Evolutionary conservation across 2,113 vertebrate species (phyloP), one percentile per base, ranked within the genome.

Genomic region (Alaudala cheleensis): DNA sequence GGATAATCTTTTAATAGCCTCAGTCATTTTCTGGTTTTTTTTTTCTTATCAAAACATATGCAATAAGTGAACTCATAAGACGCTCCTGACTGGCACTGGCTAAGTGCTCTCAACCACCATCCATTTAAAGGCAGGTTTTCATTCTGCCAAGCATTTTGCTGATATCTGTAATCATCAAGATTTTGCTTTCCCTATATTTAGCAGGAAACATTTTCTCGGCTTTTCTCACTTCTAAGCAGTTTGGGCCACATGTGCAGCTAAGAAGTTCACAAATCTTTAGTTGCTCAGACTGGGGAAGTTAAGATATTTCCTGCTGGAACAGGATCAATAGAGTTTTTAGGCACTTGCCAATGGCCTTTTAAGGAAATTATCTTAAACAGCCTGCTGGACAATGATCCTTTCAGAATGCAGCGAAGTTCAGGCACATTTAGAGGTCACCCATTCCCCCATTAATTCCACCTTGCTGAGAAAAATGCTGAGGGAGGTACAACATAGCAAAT

Each of bases 381-480:
- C 44, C 53, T 89, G 86, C 67, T 92, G 72, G 80, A 95, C 88
- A 88, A 93, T 74, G 67, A 94, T 88, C 79, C 72, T 90, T 94
- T 92, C 79, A 93, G 60, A 86, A 66, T 60, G 44, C 14, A 78
- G 60, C 39, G 64, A 51, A 91, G 77, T 87, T 95, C 83, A 89
- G 77, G 66, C 61, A 93, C 69, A 85, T 87, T 96, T 93, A 76
- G 83, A 96, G 95, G 95, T 96, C 77, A 92, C 14, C 17, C 29
- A 58, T 62, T 92, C 53, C 19, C 57, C 70, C 57, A 69, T 96
- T 93, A 95, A 91, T 85, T 91, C 83, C 82, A 87, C 50, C 92
- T 93, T 91, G 73, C 83, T 76, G 91, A 92, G 93, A 95, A 96
- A 96, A 96, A 79, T 87, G 90, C 81, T 93, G 92, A 96, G 89